phyloP scores from a whole-genome alignment of 2,797 vertebrate species.

The Hydrocynus forskahlii region DNA sequence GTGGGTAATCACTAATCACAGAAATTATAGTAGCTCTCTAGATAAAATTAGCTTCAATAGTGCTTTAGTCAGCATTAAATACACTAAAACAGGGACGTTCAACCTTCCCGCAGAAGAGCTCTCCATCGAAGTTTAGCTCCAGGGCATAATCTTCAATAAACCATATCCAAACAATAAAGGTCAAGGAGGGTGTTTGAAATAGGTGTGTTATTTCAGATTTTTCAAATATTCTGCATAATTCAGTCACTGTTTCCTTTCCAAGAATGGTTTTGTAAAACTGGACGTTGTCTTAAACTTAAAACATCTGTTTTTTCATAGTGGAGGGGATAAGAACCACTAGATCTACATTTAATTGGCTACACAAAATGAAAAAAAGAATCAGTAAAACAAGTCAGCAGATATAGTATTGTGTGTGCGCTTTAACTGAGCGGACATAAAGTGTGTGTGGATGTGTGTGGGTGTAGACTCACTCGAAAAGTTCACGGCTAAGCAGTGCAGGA shows the following conservation, averaged over 20 bases:
- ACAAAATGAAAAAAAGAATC: too few species aligned
- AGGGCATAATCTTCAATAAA: too few species aligned
- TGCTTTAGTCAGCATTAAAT: neutral
- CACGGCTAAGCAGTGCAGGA: constrained; percentile 88
- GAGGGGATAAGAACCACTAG: too few species aligned
- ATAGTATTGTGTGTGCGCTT: too few species aligned
- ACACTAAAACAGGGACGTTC: neutral
- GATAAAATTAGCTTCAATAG: neutral
- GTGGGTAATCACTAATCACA: neutral
- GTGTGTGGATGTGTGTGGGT: neutral
- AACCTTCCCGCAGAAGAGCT: neutral
- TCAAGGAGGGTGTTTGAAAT: neutral
- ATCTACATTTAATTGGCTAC: too few species aligned
- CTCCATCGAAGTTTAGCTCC: neutral
- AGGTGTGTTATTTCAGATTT: neutral
- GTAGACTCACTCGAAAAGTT: constrained; percentile 94
- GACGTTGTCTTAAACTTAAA: too few species aligned
- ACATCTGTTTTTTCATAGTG: too few species aligned
- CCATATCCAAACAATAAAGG: neutral
- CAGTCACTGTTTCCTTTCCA: too few species aligned
- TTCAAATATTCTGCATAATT: too few species aligned
- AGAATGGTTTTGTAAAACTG: too few species aligned
- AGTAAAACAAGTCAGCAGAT: neutral
- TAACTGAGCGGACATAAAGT: too few species aligned
- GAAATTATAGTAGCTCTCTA: neutral